These are phyloP conservation scores for Sinopyrophorus schimmeli DNA, from an alignment of 2,888 invertebrate genomes.

Conservation along the genomic window DNA sequence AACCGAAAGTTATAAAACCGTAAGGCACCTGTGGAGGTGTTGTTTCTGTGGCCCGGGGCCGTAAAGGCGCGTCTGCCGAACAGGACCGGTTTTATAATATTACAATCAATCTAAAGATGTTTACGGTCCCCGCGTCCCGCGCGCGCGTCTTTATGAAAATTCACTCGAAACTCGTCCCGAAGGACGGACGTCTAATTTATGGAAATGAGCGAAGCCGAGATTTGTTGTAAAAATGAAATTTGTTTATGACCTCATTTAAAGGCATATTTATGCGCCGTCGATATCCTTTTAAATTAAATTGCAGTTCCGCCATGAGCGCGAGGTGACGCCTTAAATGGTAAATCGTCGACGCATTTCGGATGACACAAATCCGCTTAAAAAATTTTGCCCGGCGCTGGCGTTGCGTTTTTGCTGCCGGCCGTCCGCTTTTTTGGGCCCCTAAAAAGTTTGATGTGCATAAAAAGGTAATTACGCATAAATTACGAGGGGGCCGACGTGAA, in stretches of 20 bases:
- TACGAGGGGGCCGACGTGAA: too few relatives aligned
- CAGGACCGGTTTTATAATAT: conserved; percentile 43
- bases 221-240: conserved; percentile 18
- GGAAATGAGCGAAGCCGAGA: conserved; percentile 19
- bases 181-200: conserved; percentile 36
- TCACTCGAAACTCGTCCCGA: conserved; percentile 29
- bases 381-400: too few relatives aligned
- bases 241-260: conserved; percentile 20
- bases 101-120: conserved; percentile 39
- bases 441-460: too few relatives aligned
- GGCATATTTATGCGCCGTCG: conserved; percentile 11
- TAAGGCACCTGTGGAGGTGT: conserved; percentile 37
- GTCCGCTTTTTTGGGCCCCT: too few relatives aligned
- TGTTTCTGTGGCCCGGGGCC: conserved; percentile 31
- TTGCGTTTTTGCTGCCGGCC: too few relatives aligned
- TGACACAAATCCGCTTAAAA: conserved; percentile 4
- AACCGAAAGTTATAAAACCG: conserved; percentile 35
- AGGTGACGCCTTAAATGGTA: conserved; percentile 15
- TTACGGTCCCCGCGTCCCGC: conserved; percentile 20
- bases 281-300: conserved; percentile 7
- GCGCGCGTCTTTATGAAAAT: conserved; percentile 22
- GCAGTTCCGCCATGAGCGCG: conserved; percentile 12
- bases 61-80: conserved; percentile 40
- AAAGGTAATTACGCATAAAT: too few relatives aligned
- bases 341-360: conserved; percentile 1